Base-by-base conservation (phyloP, 1,140 invertebrate species). In the Microplitis demolitor region DNA sequence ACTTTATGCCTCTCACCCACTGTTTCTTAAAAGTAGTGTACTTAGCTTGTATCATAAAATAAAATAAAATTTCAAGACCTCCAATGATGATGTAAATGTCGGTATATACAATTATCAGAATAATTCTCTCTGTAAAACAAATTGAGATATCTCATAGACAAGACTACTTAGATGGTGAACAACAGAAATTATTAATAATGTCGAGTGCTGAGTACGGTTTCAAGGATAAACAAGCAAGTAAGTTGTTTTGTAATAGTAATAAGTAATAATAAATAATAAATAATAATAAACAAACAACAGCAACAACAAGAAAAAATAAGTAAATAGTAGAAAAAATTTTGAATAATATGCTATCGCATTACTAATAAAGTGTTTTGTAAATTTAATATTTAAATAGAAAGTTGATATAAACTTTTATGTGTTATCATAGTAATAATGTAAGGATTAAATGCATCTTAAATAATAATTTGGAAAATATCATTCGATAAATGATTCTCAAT, bases 381-480 rank as follows among this genome's bases (percentile, higher is more conserved):
- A 64, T 13, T 31, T 35, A 54, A 35, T 64, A 66, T 58, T 58
- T 68, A 13, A 68, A 68, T 64, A 50, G 50, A 64, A 71, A 54
- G 45, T 56, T 13, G 50, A 39, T 34, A 61, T 50, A 33, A 34
- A 16, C n/a, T 9, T 6, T 51, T 39, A 34, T 53, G 16, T 31
- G 53, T 9, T 50, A 66, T 24, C 8, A 66, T 45, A 45, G 6
- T 45, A 45, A 45, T 45, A 45, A 45, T 45, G 6, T 9, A 45
- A 45, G 39, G 6, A 45, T 45, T 45, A 45, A 45, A 45, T 45
- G 6, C 39, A 45, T 11, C 39, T 3, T 11, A 45, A 45, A 45
- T 56, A 34, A 71, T 63, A 71, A 71, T 71, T 71, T 45, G 64
- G 50, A 71, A 64, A 71, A 51, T 53, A 71, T 71, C 62, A 66